phyloP scores from a whole-genome alignment of 2,888 invertebrate genomes.

The Leuctra nigra region DNA sequence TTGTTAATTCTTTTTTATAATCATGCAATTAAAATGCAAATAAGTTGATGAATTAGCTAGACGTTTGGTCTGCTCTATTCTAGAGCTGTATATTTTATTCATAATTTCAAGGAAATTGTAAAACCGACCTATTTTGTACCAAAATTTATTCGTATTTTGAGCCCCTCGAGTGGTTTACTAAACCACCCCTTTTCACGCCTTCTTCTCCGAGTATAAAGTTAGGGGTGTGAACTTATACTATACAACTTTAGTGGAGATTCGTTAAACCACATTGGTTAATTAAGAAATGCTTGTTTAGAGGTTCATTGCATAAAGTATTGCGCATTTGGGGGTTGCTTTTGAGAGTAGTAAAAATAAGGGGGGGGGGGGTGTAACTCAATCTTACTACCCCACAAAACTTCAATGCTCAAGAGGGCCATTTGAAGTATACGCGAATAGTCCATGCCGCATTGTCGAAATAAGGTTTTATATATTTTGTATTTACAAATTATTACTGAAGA shows the following conservation, averaged over 20 bases:
- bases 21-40: too few relatives aligned
- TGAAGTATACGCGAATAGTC: not conserved
- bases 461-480: too few relatives aligned
- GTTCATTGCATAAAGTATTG: constrained; percentile 6
- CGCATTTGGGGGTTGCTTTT: constrained; percentile 13
- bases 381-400: constrained; percentile 2
- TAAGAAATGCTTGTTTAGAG: constrained; percentile 24
- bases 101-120: too few relatives aligned
- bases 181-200: not conserved
- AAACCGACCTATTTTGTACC: not conserved
- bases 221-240: not conserved
- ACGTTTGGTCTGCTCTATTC: too few relatives aligned
- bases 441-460: constrained; percentile 2
- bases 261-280: constrained; percentile 25
- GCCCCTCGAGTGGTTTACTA: not conserved
- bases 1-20: too few relatives aligned
- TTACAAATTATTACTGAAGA: too few relatives aligned
- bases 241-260: constrained; percentile 14
- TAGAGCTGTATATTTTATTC: too few relatives aligned
- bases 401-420: constrained; percentile 3
- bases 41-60: too few relatives aligned
- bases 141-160: constrained; percentile 2
- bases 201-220: not conserved
- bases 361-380: constrained; percentile 13
- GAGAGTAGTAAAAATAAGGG: constrained; percentile 9